Base-by-base conservation (phyloP, 2,888 invertebrate genomes). In the Hyles lineata region DNA sequence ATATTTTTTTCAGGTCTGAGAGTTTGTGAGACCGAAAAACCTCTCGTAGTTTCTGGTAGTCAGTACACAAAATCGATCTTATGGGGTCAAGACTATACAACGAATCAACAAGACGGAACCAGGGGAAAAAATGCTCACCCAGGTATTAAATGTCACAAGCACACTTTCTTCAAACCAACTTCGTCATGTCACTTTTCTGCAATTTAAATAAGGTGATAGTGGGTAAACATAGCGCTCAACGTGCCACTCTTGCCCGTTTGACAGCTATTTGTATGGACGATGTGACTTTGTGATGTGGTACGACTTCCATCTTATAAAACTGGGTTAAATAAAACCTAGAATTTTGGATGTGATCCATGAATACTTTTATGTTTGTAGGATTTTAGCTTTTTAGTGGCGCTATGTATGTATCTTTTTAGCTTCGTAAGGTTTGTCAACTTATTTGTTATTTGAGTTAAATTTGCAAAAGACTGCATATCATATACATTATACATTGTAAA, bases 131-230 rank as follows among this genome's bases (percentile, higher is more conserved):
- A 25, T 3, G 17, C 21, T 21, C 21, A 23, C 43, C 23, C n/a
- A 43, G 50, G 21, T 3, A 35, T 43, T 50, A 35, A 35, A 43
- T 63, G 11, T 63, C 2, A 50, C 63, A 35, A 67, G 23, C 67
- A 67, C 43, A 50, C 67, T 67, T 63, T 63, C 63, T 67, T 67
- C 67, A 67, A 50, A 50, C 50, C 23, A 50, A 67, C 23, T 63
- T n/a, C 15, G 63, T 21, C 63, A 50, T 67, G 67, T 67, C 67
- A 67, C 67, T 67, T 50, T 50, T 50, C 67, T 67, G 67, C 43
- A 67, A 67, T 67, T 67, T 67, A 50, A 67, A 67, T 67, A 67
- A 50, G 67, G 67, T 67, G 67, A 50, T 67, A 67, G 67, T 67
- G 50, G 67, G 50, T 23, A 67, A 67, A 67, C 67, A 50, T 50